Evolutionary conservation across 2,797 vertebrate genomes (phyloP).

Genomic region (Geotrypetes seraphini): DNA sequence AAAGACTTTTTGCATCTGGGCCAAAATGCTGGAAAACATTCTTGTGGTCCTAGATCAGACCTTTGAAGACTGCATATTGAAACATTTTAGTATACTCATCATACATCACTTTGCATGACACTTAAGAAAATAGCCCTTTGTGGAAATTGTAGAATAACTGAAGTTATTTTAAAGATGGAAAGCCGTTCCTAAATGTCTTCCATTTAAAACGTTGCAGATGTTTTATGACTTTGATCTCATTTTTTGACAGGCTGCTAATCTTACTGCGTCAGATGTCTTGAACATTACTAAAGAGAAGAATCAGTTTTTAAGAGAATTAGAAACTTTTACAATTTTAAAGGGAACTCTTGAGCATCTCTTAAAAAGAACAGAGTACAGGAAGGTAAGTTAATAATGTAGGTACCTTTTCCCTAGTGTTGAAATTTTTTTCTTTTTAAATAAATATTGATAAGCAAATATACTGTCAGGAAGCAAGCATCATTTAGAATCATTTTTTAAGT

Average conservation of each 20-base stretch:
- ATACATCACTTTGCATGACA: not conserved
- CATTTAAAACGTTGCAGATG: not conserved
- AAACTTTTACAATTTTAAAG: conserved; percentile 55
- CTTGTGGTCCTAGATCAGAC: not conserved
- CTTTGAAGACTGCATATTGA: not conserved
- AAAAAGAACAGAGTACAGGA: conserved; percentile 43
- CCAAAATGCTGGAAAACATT: too few relatives aligned
- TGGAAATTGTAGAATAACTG: too few relatives aligned
- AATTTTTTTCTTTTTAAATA: not conserved
- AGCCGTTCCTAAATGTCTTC: not conserved
- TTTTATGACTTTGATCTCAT: conserved; percentile 11
- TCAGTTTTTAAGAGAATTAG: conserved; percentile 63
- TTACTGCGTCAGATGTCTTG: conserved; percentile 31
- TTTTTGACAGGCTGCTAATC: conserved; percentile 37
- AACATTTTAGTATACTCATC: not conserved
- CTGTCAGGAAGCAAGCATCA: too few relatives aligned
- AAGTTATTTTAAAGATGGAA: too few relatives aligned
- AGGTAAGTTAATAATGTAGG: conserved; percentile 41
- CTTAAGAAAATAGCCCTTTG: not conserved
- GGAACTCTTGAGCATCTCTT: conserved; percentile 53
- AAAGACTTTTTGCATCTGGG: too few relatives aligned
- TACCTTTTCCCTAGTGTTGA: not conserved
- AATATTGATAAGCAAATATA: too few relatives aligned
- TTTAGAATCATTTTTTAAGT: too few relatives aligned
- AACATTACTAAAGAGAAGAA: conserved; percentile 49